Percentiles rank a stretch among this genome's conserved stretches.
These are phyloP conservation scores for Bombus ignitus DNA, from an alignment of 1,140 invertebrate species.

Conservation along the genomic window DNA sequence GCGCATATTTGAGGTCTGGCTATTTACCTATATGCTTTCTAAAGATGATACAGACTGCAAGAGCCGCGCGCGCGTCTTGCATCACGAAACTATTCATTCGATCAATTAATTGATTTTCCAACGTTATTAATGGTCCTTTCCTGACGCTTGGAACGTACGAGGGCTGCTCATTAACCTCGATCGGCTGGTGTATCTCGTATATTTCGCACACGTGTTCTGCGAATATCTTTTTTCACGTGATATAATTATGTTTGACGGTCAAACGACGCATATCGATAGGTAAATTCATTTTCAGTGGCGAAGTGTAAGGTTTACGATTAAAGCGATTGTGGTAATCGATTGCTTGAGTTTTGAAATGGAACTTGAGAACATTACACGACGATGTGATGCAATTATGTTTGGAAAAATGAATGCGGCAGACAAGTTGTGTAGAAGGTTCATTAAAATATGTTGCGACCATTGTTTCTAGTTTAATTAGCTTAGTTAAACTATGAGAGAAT, in stretches of 20 bases:
- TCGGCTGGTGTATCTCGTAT: not conserved
- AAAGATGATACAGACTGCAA: slow-evolving; percentile 25
- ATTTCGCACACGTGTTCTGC: not conserved
- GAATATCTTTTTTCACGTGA: too few species aligned
- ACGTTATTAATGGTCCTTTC: not conserved
- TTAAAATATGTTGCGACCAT: not conserved
- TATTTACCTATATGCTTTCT: slow-evolving; percentile 48
- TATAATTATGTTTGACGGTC: not conserved
- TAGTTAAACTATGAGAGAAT: not conserved
- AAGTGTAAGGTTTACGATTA: not conserved
- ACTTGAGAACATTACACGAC: not conserved
- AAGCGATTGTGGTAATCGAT: not conserved
- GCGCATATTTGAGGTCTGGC: not conserved
- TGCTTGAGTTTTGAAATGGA: not conserved
- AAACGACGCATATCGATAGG: not conserved
- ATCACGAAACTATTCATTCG: slow-evolving; percentile 15
- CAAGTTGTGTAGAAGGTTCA: not conserved
- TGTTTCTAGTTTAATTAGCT: not conserved
- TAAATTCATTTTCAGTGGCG: too few species aligned
- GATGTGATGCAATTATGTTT: not conserved
- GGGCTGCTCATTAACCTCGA: not conserved
- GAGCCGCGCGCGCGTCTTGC: not conserved
- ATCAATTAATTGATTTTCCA: slow-evolving; percentile 1
- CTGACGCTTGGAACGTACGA: not conserved
- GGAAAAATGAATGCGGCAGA: not conserved